Evolutionary conservation across 1,140 invertebrate genomes (phyloP), one percentile per base, ranked within the genome.

Genomic region (Varroa destructor): DNA sequence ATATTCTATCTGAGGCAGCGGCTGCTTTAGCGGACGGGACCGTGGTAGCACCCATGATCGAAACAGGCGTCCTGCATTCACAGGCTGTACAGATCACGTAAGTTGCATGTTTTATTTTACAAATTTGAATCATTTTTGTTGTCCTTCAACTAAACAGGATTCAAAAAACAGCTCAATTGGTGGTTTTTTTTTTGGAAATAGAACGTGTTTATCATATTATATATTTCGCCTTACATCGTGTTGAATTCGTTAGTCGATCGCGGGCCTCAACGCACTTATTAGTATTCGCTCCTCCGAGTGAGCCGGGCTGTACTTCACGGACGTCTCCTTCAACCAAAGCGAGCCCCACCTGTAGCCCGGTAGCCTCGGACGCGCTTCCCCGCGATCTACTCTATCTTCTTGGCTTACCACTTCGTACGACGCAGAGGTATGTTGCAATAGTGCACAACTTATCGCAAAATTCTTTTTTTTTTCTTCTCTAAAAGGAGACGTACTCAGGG

Each of bases 61-160:
- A 91, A 78, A 93, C 91, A 0, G 90, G 89, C 0, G 89, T 93
- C 80, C 86, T 91, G 70, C 94, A 97, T 80, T 91, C 93, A 36
- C 40, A 14, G 36, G 61, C 10, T 37, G 61, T 46, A 43, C 61
- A 67, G 40, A 40, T 51, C 46, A 8, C 46, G 46, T 51, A 8
- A 51, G 46, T 51, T 51, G 3, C 8, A 8, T 8, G 46, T 3
- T 3, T 8, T 8, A 8, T 51, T 5, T 51, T 8, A 51, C 46
- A 3, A 5, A 8, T 51, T 8, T 51, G 46, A 25, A 25, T 25
- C 25, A 25, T 25, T 25, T 51, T 3, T 51, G 46, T 51, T 51
- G 8, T 8, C 3, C 8, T 51, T 51, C 46, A 8, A 51, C 8
- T 3, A 8, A 51, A 5, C 8, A 0, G 46, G 46, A 25, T 25